These are phyloP conservation scores for Apus apus DNA, from an alignment of 2,113 vertebrate genomes.

Conservation along the genomic window DNA sequence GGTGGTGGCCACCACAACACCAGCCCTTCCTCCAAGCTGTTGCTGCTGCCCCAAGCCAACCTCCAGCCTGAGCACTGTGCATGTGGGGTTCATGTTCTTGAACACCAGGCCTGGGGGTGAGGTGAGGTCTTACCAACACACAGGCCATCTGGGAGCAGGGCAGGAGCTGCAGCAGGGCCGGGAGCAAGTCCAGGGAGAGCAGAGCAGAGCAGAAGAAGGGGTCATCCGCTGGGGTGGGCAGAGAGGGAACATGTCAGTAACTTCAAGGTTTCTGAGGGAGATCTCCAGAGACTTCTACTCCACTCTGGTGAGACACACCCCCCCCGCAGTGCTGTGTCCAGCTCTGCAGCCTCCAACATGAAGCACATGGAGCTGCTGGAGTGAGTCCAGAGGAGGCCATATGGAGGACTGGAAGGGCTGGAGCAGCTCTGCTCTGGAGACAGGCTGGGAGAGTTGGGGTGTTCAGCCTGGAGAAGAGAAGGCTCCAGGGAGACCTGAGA, in stretches of 20 bases:
- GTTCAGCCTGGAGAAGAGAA: no score
- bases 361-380: no score
- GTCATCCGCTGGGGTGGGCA: conserved; percentile 77
- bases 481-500: no score
- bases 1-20: neutral
- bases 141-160: conserved; percentile 81
- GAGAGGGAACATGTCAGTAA: neutral
- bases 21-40: neutral
- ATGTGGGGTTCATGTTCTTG: accelerated
- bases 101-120: accelerated
- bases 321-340: no score
- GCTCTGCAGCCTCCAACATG: no score
- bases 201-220: conserved; percentile 80
- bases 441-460: no score
- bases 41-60: neutral
- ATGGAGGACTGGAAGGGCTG: no score
- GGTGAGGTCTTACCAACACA: conserved; percentile 78
- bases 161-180: conserved; percentile 85
- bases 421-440: no score
- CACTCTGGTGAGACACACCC: no score
- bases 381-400: no score
- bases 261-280: neutral
- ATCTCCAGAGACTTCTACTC: no score
- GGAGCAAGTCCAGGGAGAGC: conserved; percentile 82
- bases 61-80: accelerated